phyloP scores from a whole-genome alignment of 2,888 invertebrate genomes.

The Leptopterna dolabrata region DNA sequence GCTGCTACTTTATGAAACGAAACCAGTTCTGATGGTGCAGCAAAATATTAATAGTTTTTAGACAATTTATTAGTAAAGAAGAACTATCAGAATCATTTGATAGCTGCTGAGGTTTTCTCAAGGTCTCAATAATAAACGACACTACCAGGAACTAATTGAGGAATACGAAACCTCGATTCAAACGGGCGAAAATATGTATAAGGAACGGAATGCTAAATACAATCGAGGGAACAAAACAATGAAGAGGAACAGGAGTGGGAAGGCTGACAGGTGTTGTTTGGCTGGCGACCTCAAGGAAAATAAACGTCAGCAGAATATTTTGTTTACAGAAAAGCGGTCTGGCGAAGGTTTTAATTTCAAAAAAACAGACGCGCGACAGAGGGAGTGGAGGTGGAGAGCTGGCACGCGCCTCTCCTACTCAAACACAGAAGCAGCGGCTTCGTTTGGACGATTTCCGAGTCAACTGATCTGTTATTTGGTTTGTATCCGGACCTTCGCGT shows the following conservation, averaged over 20 bases:
- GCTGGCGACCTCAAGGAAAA: constrained; percentile 18
- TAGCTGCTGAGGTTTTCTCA: not conserved
- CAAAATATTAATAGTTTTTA: too few species aligned
- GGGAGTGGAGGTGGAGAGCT: not conserved
- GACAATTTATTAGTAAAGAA: too few species aligned
- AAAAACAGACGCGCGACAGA: not conserved
- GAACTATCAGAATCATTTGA: too few species aligned
- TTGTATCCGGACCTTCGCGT: not conserved
- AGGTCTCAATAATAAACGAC: not conserved
- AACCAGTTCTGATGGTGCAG: too few species aligned
- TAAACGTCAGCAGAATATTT: constrained; percentile 6
- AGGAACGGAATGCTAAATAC: not conserved
- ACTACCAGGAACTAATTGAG: not conserved
- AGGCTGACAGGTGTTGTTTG: not conserved
- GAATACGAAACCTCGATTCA: not conserved
- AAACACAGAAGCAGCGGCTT: not conserved
- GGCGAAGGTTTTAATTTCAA: constrained; percentile 31
- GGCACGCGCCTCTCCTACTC: not conserved
- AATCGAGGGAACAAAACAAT: not conserved
- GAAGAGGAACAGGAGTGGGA: not conserved
- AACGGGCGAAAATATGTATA: not conserved
- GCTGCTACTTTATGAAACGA: too few species aligned
- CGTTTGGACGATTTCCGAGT: not conserved
- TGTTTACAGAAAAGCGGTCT: constrained; percentile 3
- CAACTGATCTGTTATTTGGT: not conserved